Evolutionary conservation across 2,888 invertebrate species (phyloP).

Genomic region (Cataglyphis livida): DNA sequence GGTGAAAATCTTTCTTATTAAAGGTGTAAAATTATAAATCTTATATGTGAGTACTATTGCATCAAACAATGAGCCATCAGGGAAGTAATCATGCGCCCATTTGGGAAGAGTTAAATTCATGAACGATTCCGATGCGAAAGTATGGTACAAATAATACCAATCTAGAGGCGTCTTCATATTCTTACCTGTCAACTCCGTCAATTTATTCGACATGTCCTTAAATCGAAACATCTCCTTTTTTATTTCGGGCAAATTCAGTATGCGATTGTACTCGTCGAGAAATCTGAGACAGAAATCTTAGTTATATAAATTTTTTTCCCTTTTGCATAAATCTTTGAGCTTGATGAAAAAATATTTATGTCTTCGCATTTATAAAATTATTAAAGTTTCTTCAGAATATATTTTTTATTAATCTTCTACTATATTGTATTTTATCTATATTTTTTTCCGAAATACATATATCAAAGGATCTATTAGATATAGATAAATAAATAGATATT

Average conservation of each 20-base stretch:
- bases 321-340: background rate
- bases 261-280: conserved; percentile 8
- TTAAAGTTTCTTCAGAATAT: background rate
- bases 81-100: conserved; percentile 18
- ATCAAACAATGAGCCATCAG: conserved; percentile 1
- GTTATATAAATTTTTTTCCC: background rate
- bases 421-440: background rate
- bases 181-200: conserved; percentile 1
- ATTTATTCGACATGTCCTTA: background rate
- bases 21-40: conserved; percentile 80
- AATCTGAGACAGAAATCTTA: conserved; percentile 1
- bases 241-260: background rate
- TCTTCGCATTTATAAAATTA: background rate
- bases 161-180: background rate
- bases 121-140: background rate
- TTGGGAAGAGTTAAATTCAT: conserved; percentile 14
- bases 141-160: conserved; percentile 20
- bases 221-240: background rate
- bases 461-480: background rate
- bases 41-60: conserved; percentile 85
- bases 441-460: background rate
- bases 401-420: background rate
- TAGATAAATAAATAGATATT: background rate
- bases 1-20: conserved; percentile 72
- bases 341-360: background rate